Evolutionary conservation across 2,888 invertebrate genomes (phyloP).

Genomic region (Lasioglossum villosulum): DNA sequence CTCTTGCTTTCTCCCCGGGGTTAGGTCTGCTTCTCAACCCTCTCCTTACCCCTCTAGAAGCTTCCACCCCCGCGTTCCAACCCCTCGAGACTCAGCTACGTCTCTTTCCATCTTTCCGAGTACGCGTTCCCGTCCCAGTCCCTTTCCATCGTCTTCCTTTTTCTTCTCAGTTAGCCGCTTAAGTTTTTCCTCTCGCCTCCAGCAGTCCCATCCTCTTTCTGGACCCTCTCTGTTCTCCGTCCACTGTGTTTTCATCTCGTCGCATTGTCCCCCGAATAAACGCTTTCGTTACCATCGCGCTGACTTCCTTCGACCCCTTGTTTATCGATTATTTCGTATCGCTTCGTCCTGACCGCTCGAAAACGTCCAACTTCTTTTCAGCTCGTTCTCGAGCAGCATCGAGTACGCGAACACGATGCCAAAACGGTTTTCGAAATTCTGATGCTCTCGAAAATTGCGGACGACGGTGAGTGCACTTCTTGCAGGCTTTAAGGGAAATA

Average conservation of each 20-base stretch:
- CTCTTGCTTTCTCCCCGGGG: not conserved
- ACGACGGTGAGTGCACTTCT: not conserved
- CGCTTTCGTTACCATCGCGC: conserved; percentile 2
- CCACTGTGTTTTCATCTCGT: conserved; percentile 4
- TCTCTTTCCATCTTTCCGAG: not conserved
- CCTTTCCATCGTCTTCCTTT: not conserved
- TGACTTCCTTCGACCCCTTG: not conserved
- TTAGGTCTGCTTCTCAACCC: not conserved
- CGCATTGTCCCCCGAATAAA: conserved; percentile 3
- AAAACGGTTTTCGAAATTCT: not conserved
- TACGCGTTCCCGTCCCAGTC: not conserved
- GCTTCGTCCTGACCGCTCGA: not conserved
- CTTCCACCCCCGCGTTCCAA: not conserved
- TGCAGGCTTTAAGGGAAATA: not conserved
- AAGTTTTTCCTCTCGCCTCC: conserved; percentile 15
- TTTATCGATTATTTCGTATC: not conserved
- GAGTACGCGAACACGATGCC: too few relatives aligned
- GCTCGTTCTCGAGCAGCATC: not conserved
- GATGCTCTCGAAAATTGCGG: not conserved
- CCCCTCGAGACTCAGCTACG: not conserved
- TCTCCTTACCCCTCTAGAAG: too few relatives aligned
- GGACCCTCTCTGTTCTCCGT: not conserved
- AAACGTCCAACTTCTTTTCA: not conserved
- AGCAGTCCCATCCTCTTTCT: not conserved
- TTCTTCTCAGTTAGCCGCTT: not conserved